These are phyloP conservation scores for Haplochromis vanheusdeni DNA, from an alignment of 2,113 vertebrate species.

Conservation along the genomic window DNA sequence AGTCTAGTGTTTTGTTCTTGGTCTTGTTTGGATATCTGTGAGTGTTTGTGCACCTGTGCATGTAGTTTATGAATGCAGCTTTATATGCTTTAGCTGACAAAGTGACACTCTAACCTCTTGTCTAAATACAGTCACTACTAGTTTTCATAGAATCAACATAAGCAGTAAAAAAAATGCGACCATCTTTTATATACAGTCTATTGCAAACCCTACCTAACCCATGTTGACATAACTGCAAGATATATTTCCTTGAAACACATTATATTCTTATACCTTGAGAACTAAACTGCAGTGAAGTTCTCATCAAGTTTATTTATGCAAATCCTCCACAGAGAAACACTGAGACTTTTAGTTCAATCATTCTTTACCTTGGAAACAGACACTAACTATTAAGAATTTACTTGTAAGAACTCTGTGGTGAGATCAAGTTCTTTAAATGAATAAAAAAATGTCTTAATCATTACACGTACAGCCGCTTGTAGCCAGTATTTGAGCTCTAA, in stretches of 20 bases:
- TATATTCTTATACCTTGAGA: not conserved
- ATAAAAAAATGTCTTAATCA: not conserved
- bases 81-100: not conserved
- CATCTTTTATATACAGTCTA: not conserved
- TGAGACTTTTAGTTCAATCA: not conserved
- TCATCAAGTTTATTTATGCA: not conserved
- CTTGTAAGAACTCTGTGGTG: not conserved
- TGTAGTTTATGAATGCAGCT: not conserved
- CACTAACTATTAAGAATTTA: not conserved
- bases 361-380: not conserved
- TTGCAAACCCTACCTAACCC: not conserved
- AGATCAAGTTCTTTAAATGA: not conserved
- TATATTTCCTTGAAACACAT: not conserved
- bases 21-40: not conserved
- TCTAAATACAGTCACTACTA: not conserved
- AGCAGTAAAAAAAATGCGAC: rapidly evolving
- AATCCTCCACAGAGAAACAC: not conserved
- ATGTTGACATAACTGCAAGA: not conserved
- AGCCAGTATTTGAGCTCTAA: not conserved
- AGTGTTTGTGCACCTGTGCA: not conserved
- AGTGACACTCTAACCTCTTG: not conserved
- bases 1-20: not conserved
- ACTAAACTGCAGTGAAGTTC: not conserved
- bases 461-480: not conserved
- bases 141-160: not conserved